A percentile compares a stretch with the other conserved stretches of the same genome.
Conservation (phyloP, 1,140 invertebrate species). For the Drosophila sp. region DNA sequence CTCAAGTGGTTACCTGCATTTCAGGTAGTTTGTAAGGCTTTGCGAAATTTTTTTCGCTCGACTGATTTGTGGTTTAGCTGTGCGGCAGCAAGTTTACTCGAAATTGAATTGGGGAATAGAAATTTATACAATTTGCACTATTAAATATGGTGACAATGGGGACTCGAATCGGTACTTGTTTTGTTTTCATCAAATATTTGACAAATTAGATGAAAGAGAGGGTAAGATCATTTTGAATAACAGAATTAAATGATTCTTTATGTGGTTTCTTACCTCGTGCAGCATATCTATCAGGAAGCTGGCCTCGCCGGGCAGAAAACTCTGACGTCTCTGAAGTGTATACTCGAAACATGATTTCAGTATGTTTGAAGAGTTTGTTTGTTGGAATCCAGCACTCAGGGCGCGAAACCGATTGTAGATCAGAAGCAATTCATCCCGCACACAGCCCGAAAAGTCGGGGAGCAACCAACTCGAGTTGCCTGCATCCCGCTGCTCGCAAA, state of each 20-base stretch:
- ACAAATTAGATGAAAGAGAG: too few species aligned
- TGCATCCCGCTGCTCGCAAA: conserved; percentile 85
- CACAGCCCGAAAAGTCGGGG: conserved; percentile 89
- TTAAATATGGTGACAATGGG: neutral
- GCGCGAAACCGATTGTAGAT: conserved; percentile 87
- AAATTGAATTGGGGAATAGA: neutral
- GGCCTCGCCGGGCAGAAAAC: conserved; percentile 80
- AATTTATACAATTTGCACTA: neutral
- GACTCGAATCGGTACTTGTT: too few species aligned
- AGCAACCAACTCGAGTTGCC: conserved; percentile 88
- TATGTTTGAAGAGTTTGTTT: conserved; percentile 84
- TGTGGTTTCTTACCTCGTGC: conserved; percentile 69
- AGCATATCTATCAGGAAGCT: conserved; percentile 80
- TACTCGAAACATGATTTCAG: conserved; percentile 80
- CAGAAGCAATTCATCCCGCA: conserved; percentile 86
- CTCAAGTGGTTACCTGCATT: conserved; percentile 29
- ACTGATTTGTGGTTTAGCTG: conserved; percentile 44
- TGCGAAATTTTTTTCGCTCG: conserved; percentile 28
- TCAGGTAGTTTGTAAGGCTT: conserved; percentile 42
- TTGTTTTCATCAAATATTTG: too few species aligned
- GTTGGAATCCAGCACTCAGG: conserved; percentile 87
- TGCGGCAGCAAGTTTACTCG: neutral
- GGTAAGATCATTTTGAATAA: too few species aligned
- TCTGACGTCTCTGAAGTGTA: conserved; percentile 67
- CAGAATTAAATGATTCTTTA: too few species aligned